A percentile compares a stretch with the other conserved stretches of the same genome.
Conservation (phyloP, 37 sponge, comb jelly and placozoan genomes). For the Halichondria panicea region DNA sequence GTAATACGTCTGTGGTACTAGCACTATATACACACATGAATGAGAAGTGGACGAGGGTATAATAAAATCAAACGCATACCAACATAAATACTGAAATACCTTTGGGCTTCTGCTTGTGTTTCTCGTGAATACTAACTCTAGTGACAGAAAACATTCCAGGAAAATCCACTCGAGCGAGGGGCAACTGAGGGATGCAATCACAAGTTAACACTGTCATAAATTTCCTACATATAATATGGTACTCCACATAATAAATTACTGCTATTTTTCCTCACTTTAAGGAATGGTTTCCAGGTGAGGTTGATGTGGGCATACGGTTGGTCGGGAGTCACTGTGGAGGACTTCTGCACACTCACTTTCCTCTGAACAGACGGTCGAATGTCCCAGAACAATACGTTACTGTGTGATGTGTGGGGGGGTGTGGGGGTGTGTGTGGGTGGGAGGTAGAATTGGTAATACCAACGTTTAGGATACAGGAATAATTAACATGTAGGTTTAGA, state of each 20-base stretch:
- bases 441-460: background rate
- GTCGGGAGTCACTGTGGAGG: slow-evolving; percentile 14
- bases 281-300: slow-evolving; percentile 84
- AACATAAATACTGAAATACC: no score
- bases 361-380: slow-evolving; percentile 66
- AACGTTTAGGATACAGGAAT: background rate
- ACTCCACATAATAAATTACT: no score
- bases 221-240: no score
- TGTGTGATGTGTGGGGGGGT: slow-evolving; percentile 11
- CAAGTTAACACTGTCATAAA: no score
- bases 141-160: slow-evolving; percentile 73
- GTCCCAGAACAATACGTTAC: slow-evolving; percentile 92
- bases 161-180: slow-evolving; percentile 52
- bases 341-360: slow-evolving; percentile 20
- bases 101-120: slow-evolving; percentile 7
- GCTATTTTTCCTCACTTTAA: slow-evolving; percentile 73
- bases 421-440: background rate
- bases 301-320: slow-evolving; percentile 61
- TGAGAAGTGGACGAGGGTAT: no score
- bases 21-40: no score
- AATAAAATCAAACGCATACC: no score
- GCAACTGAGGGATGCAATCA: no score
- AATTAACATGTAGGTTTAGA: no score
- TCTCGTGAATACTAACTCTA: slow-evolving; percentile 63
- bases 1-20: no score